A percentile compares a stretch with the other conserved stretches of the same genome.
Conservation (phyloP, 2,113 vertebrate genomes). For the Hyperoodon ampullatus region DNA sequence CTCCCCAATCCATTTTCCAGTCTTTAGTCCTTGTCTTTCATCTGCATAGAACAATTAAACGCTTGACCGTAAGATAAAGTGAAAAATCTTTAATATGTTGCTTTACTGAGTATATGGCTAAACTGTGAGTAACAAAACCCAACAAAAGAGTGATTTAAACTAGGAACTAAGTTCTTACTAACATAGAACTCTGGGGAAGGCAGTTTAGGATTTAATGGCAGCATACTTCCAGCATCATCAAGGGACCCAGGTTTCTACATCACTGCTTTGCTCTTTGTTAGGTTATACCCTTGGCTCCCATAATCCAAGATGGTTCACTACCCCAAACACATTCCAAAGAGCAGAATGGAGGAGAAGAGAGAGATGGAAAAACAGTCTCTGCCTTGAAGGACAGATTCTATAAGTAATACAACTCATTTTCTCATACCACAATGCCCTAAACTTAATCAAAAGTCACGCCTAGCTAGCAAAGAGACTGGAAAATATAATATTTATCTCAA, state of each 20-base stretch:
- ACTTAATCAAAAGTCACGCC: background rate
- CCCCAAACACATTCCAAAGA: background rate
- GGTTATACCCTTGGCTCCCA: background rate
- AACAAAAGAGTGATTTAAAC: background rate
- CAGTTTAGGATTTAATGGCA: background rate
- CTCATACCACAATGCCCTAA: background rate
- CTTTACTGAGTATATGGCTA: background rate
- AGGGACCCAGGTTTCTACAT: background rate
- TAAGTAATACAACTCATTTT: background rate
- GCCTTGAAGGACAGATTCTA: background rate
- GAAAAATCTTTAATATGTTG: background rate
- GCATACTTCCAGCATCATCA: background rate
- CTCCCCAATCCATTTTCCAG: background rate
- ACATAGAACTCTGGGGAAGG: background rate
- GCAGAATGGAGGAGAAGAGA: background rate
- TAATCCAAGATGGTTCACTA: background rate
- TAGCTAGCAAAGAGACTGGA: background rate
- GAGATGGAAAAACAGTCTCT: background rate
- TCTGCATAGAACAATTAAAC: background rate
- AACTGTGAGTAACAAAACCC: background rate
- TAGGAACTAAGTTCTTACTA: background rate
- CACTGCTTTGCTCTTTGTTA: background rate
- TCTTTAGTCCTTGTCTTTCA: background rate
- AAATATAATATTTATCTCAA: background rate
- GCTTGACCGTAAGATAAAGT: background rate